Base-by-base conservation (phyloP, 2,113 vertebrate genomes). In the Neogobius melanostomus region DNA sequence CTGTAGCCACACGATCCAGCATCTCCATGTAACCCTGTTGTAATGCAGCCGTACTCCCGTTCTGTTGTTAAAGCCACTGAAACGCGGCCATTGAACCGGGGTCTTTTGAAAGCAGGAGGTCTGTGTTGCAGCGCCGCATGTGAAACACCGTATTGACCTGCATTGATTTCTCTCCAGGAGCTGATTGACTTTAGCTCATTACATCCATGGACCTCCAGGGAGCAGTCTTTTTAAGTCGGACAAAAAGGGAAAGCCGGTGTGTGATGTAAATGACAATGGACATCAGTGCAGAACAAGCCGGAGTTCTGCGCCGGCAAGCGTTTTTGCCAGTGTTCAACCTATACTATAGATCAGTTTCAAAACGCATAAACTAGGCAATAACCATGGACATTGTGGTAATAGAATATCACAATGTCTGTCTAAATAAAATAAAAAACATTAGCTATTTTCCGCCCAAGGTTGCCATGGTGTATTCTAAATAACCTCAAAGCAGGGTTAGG, bases 121-220 rank as follows among this genome's bases (percentile, higher is more conserved):
- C 52, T 54, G 28, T 59, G 63, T 4, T 14, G 49, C 8, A 36
- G 48, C 67, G 42, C 9, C 61, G 7, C 64, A 66, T 59, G 52
- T 28, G 65, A 61, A 57, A 48, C 49, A 17, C 11, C 54, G 57
- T 68, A 80, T 74, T 54, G 77, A 81, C 69, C 50, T 15, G 44
- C 50, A 78, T 74, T 50, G 68, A 16, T 68, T 82, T 73, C 70
- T 63, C 10, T 36, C 5, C 6, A 52, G 69, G 42, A 64, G 70
- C 43, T 64, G 76, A 84, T 69, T 74, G 79, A 82, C 66, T 78
- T 64, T 11, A 61, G 69, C 68, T 84, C 69, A 82, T 77, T 84
- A 71, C 62, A 50, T 69, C 47, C 28, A 65, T 59, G 56, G 66
- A 66, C 48, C 76, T 65, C 62, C 16, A 48, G 71, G 70, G 70